These are phyloP conservation scores for Schizothorax lantsangensis DNA, from an alignment of 2,797 vertebrate species.

Conservation along the genomic window DNA sequence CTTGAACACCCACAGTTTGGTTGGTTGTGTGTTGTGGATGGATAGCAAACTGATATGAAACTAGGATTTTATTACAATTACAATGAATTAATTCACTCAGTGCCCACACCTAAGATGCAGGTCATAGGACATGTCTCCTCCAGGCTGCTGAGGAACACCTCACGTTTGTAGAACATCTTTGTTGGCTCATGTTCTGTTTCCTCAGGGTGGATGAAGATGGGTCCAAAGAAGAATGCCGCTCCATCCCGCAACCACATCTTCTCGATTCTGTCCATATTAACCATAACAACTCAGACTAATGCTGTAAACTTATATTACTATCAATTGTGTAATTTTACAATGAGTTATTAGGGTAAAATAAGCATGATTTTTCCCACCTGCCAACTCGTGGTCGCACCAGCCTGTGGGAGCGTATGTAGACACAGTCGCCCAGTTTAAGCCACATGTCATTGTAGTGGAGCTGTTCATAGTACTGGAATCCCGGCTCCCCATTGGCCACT, in stretches of 20 bases:
- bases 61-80: not conserved
- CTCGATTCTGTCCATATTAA: conserved; percentile 84
- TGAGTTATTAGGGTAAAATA: not conserved
- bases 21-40: not conserved
- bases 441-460: conserved; percentile 90
- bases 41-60: conserved; percentile 5
- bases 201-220: conserved; percentile 97
- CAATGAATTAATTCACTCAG: not conserved
- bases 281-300: not conserved
- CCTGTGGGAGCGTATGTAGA: conserved; percentile 94
- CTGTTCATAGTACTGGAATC: conserved; percentile 93
- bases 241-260: conserved; percentile 96
- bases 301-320: not conserved
- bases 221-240: conserved; percentile 92
- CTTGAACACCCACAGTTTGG: not conserved
- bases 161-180: conserved; percentile 99
- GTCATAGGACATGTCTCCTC: conserved; percentile 94
- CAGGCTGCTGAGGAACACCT: conserved; percentile 95
- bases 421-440: conserved; percentile 95
- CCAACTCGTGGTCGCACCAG: conserved; percentile 89
- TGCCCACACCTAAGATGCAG: conserved; percentile 87
- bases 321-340: not conserved
- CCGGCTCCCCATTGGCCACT: conserved; percentile 90
- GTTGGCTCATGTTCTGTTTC: conserved; percentile 98
- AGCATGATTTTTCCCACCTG: conserved; percentile 78